Base-by-base conservation (phyloP, 35 echinoderm and acorn worm species). In the Heliocidaris erythrogramma region DNA sequence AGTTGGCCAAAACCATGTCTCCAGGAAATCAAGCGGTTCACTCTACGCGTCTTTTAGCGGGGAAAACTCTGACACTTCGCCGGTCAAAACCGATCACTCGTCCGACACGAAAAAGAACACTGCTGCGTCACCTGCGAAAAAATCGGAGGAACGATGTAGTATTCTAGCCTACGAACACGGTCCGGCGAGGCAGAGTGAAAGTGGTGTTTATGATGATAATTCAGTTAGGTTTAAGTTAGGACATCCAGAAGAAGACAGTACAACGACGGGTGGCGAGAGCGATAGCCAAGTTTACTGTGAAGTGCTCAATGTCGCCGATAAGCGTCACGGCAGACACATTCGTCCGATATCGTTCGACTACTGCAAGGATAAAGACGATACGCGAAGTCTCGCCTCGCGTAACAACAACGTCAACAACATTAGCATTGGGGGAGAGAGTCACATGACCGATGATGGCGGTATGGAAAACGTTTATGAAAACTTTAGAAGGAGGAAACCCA, bases 191-290 rank as follows among this genome's bases (percentile, higher is more conserved):
- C 47, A 17, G 5, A 30, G 11, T 48, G n/a, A 59, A 59, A 48
- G 11, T 92, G 48, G 48, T 13, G 49, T 52, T 30, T 89, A 89
- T 42, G 48, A 92, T 12, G 91, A 92, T 32, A 92, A 92, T 27
- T 52, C 47, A 13, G 30, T 92, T 48, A 92, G 30, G 48, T 92
- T 92, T 59, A 30, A 49, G 48, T 50, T 92, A 50, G 91, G 91
- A 30, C 48, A 92, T 30, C 91, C 91, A 4, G 91, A 92, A 4
- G 91, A 92, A 56, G 91, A 92, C 30, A 92, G 91, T n/a, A 89
- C 31, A 21, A 88, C 86, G 31, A 89, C 87, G n/a, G 50, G 29
- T 92, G 91, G 48, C 48, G 91, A 92, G 9, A 92, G 47, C 12
- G 49, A 52, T 29, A 49, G 24, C 13, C 49, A 49, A 49, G 47